phyloP scores from a whole-genome alignment of 2,113 vertebrate species.

The Glaucidium brasilianum region DNA sequence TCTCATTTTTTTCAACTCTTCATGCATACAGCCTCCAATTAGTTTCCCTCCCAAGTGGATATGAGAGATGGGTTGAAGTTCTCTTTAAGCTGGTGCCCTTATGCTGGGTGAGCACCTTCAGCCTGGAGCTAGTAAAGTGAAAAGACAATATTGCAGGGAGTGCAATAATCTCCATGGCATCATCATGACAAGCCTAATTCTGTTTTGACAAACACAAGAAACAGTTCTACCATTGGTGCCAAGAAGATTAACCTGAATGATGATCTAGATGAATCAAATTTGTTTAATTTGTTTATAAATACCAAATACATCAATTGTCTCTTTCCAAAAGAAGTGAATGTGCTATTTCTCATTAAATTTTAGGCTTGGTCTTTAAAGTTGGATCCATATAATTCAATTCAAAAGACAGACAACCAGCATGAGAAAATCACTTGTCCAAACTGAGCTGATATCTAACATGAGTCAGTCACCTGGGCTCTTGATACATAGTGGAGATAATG shows the following conservation, averaged over 20 bases:
- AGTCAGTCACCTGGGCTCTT: background rate
- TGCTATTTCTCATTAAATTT: background rate
- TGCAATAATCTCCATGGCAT: background rate
- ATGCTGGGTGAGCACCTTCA: background rate
- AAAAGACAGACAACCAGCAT: background rate
- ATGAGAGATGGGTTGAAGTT: background rate
- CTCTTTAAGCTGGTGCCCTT: background rate
- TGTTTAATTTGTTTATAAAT: slow-evolving; percentile 26
- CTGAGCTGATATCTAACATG: fast-evolving
- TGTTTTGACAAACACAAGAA: slow-evolving; percentile 25
- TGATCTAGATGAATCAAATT: background rate
- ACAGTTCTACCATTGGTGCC: background rate
- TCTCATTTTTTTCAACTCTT: background rate
- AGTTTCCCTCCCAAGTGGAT: background rate
- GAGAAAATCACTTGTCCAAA: background rate
- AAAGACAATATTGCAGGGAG: background rate
- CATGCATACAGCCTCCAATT: background rate
- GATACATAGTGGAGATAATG: background rate
- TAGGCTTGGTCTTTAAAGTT: background rate
- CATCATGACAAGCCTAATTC: background rate
- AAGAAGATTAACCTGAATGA: background rate
- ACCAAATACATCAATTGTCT: background rate
- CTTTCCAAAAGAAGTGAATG: background rate
- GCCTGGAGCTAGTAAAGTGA: background rate
- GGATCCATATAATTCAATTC: background rate